These are phyloP conservation scores for Polymixis lichenea DNA, from an alignment of 2,888 invertebrate species.

Conservation along the genomic window DNA sequence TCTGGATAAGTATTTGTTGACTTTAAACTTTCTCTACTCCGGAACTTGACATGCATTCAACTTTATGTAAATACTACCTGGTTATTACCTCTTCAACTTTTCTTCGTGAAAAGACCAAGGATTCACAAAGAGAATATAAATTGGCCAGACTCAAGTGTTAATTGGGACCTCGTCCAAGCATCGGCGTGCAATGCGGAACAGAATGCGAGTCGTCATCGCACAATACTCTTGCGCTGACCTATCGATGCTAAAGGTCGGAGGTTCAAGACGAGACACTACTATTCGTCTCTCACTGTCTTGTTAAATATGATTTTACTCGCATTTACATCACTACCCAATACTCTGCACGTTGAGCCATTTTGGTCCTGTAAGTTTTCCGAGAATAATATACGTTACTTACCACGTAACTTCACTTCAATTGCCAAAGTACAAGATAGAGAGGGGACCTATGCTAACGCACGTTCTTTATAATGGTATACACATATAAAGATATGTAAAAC, in stretches of 20 bases:
- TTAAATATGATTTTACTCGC: neutral
- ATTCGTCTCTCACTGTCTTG: conserved; percentile 42
- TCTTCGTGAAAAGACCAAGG: conserved; percentile 13
- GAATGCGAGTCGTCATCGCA: conserved; percentile 62
- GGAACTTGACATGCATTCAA: neutral
- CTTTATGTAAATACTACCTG: neutral
- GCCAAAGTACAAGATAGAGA: neutral
- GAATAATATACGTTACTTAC: neutral
- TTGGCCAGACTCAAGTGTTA: conserved; percentile 37
- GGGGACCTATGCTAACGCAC: neutral
- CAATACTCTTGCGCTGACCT: conserved; percentile 69
- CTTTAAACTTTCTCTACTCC: neutral
- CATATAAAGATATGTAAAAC: too few species aligned
- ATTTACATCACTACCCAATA: neutral
- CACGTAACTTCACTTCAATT: neutral
- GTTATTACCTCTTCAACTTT: conserved; percentile 8
- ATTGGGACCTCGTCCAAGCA: conserved; percentile 24
- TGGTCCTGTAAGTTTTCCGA: neutral
- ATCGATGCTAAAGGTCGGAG: conserved; percentile 70
- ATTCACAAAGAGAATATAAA: conserved; percentile 29
- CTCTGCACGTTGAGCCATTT: neutral
- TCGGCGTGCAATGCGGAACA: conserved; percentile 66
- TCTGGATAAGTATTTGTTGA: neutral
- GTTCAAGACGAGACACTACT: conserved; percentile 55
- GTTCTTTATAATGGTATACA: neutral